A percentile compares a stretch with the other conserved stretches of the same genome.
Evolutionary conservation across 2,888 invertebrate genomes (phyloP).

Genomic region (Hypsopygia costalis): DNA sequence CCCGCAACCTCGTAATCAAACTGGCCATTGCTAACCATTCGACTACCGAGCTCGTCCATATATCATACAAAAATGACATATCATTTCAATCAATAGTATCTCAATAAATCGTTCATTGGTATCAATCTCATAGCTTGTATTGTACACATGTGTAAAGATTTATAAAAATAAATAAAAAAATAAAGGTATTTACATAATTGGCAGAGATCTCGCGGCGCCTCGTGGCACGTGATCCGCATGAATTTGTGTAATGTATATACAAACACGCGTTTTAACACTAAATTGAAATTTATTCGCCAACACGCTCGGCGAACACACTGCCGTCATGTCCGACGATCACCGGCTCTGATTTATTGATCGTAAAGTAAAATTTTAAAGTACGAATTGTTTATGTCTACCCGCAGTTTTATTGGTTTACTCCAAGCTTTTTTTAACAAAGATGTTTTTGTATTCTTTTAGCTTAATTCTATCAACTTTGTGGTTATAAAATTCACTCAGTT

Average conservation of each 20-base stretch:
- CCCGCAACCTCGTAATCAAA: too few relatives aligned
- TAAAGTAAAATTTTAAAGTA: neutral
- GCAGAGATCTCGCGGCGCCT: neutral
- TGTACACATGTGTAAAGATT: neutral
- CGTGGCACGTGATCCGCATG: constrained; percentile 7
- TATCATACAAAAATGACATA: too few relatives aligned
- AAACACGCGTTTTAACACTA: constrained; percentile 38
- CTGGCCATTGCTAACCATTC: too few relatives aligned
- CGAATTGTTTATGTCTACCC: neutral
- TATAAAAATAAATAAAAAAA: neutral
- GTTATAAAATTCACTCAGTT: too few relatives aligned
- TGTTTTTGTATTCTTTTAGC: too few relatives aligned
- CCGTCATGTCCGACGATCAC: neutral
- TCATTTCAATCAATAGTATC: too few relatives aligned
- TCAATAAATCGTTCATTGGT: too few relatives aligned
- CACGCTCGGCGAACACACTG: neutral
- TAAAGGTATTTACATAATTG: constrained; percentile 5
- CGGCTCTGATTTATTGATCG: neutral
- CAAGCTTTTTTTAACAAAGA: too few relatives aligned
- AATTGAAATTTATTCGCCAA: constrained; percentile 54
- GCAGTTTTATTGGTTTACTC: too few relatives aligned
- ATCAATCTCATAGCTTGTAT: too few relatives aligned
- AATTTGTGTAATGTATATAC: constrained; percentile 41
- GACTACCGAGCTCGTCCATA: too few relatives aligned
- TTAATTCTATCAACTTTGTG: too few relatives aligned